phyloP scores from a whole-genome alignment of 23 tunicate species.

The Ascidia mentula region DNA sequence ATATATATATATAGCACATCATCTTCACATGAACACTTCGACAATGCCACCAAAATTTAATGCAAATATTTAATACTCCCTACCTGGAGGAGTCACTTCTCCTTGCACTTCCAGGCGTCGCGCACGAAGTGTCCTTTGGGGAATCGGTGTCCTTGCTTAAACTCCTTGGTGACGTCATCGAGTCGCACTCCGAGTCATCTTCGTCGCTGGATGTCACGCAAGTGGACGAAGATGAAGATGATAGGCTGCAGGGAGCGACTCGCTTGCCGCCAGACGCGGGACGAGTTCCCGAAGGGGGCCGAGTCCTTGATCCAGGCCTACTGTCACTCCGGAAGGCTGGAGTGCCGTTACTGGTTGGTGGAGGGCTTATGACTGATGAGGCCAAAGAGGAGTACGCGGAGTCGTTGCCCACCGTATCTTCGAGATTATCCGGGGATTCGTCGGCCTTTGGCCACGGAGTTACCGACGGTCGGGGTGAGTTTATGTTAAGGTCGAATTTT shows the following conservation, averaged over 20 bases:
- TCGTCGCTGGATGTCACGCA: constrained; percentile 53
- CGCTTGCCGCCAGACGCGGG: constrained; percentile 90
- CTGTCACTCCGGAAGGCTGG: constrained; percentile 18
- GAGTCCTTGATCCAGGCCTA: constrained; percentile 17
- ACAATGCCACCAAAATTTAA: too few species aligned
- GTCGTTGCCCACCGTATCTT: constrained; percentile 15
- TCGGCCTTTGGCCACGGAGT: background rate
- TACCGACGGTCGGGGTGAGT: constrained; percentile 45
- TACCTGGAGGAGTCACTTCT: background rate
- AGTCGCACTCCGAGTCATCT: constrained; percentile 36
- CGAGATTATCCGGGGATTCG: background rate
- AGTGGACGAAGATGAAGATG: constrained; percentile 61
- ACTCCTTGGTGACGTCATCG: constrained; percentile 9
- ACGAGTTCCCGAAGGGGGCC: constrained; percentile 53
- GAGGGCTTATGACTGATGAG: constrained; percentile 43
- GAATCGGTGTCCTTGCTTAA: background rate
- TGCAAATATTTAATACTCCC: too few species aligned
- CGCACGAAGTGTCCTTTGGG: background rate
- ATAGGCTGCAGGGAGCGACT: constrained; percentile 62
- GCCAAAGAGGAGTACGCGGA: constrained; percentile 75
- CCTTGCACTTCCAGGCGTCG: background rate
- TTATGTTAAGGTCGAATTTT: constrained; percentile 2
- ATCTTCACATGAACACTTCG: too few species aligned
- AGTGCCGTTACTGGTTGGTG: constrained; percentile 29
- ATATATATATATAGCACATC: too few species aligned